Conservation (phyloP, 2,113 vertebrate species). For the Limanda limanda region DNA sequence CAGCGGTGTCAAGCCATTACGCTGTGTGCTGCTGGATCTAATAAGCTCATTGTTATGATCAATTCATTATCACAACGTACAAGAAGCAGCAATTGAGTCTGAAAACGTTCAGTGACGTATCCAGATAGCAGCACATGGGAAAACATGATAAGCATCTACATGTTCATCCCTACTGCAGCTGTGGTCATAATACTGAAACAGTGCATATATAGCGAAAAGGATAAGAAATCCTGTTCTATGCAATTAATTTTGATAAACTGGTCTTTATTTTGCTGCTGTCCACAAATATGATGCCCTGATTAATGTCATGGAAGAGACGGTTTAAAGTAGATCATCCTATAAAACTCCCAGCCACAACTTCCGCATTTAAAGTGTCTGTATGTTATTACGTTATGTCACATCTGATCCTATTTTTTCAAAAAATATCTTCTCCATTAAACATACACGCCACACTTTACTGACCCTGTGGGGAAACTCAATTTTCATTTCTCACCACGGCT, state of each 20-base stretch:
- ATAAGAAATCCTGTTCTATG: too few relatives aligned
- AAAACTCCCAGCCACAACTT: neutral
- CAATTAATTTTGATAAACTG: too few relatives aligned
- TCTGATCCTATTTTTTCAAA: neutral
- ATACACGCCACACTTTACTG: constrained; percentile 5
- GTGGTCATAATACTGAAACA: constrained; percentile 26
- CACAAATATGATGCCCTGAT: neutral
- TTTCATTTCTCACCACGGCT: constrained; percentile 47
- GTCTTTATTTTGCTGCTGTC: neutral
- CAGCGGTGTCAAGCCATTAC: neutral
- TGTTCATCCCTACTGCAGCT: neutral
- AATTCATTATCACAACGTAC: constrained; percentile 15
- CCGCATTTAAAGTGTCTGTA: neutral
- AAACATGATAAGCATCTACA: neutral
- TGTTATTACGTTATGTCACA: neutral
- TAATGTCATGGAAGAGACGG: neutral
- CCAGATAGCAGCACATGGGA: constrained; percentile 19
- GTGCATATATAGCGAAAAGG: constrained; percentile 1
- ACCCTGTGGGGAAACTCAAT: constrained; percentile 39
- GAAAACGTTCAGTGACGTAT: neutral
- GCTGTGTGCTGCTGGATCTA: neutral
- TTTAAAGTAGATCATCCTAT: neutral
- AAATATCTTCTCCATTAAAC: constrained; percentile 7
- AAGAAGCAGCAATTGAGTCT: neutral
- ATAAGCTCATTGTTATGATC: neutral